phyloP scores from a whole-genome alignment of 1,140 invertebrate species.

The Acromyrmex charruanus region DNA sequence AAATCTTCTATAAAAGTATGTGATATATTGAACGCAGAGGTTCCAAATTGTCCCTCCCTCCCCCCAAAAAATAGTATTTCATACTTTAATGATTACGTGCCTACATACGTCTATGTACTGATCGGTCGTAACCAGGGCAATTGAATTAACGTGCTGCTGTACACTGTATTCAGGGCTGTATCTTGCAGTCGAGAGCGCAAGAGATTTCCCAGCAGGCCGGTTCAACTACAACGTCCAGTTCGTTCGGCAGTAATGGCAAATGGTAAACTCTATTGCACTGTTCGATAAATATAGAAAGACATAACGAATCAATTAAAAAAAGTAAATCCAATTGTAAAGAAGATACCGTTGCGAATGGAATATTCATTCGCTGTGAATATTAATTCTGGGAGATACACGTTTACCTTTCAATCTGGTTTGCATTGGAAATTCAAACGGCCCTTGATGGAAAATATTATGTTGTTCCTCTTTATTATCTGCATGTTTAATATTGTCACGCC shows the following conservation, averaged over 20 bases:
- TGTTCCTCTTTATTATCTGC: slow-evolving; percentile 46
- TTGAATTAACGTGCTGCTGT: slow-evolving; percentile 46
- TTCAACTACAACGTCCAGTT: slow-evolving; percentile 27
- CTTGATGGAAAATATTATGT: slow-evolving; percentile 52
- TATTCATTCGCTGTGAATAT: slow-evolving; percentile 56
- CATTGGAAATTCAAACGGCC: slow-evolving; percentile 56
- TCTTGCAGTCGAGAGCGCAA: slow-evolving; percentile 43
- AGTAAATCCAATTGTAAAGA: slow-evolving; percentile 53
- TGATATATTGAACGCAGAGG: not conserved
- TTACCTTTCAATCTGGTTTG: slow-evolving; percentile 52
- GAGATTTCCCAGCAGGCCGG: slow-evolving; percentile 61
- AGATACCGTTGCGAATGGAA: slow-evolving; percentile 47
- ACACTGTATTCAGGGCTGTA: slow-evolving; percentile 41
- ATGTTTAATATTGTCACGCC: slow-evolving; percentile 26
- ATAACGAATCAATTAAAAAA: slow-evolving; percentile 60
- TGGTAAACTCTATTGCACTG: slow-evolving; percentile 33
- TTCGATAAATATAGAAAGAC: slow-evolving; percentile 54
- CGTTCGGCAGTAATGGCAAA: slow-evolving; percentile 45
- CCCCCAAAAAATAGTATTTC: not conserved
- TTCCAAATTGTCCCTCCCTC: not conserved
- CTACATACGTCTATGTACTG: slow-evolving; percentile 15
- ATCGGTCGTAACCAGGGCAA: slow-evolving; percentile 25
- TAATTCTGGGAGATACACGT: slow-evolving; percentile 41
- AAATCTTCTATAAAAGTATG: not conserved
- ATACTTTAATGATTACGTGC: slow-evolving; percentile 50